Percentiles rank a stretch among this genome's conserved stretches.
phyloP scores from a whole-genome alignment of 2,113 vertebrate genomes.

The Phalacrocorax carbo region DNA sequence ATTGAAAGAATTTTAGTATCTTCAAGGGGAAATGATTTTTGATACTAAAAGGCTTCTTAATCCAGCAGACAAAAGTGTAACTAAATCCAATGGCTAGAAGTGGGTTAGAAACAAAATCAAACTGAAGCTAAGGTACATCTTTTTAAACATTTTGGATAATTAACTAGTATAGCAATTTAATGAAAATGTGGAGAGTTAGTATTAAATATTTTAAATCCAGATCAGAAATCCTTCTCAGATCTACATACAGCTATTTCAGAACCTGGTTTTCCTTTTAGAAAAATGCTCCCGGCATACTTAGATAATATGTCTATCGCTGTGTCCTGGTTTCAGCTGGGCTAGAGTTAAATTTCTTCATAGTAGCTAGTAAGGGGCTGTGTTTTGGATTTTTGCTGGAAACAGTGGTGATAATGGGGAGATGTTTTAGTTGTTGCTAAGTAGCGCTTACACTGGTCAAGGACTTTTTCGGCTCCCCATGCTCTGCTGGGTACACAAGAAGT shows the following conservation, averaged over 20 bases:
- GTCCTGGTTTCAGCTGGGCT: no score
- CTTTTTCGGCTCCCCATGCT: no score
- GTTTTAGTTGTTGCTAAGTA: no score
- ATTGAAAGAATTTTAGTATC: neutral
- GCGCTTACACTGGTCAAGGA: no score
- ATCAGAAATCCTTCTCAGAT: neutral
- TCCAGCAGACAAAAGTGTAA: neutral
- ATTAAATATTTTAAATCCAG: neutral
- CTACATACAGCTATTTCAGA: neutral
- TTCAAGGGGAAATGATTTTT: neutral
- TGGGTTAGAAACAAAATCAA: neutral
- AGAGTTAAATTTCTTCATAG: no score
- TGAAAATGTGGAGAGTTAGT: neutral
- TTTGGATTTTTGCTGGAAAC: no score
- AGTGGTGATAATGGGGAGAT: no score
- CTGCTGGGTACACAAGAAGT: no score
- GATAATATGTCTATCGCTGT: neutral
- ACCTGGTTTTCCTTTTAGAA: neutral
- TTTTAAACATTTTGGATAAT: neutral
- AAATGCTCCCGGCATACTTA: neutral
- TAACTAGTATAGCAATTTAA: neutral
- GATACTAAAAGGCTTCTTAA: neutral
- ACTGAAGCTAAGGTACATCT: neutral
- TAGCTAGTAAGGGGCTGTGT: no score
- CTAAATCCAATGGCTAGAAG: neutral